Percentiles rank a stretch among this genome's conserved stretches.
These are phyloP conservation scores for Rhizoglyphus robini DNA, from an alignment of 1,140 invertebrate genomes.

Conservation along the genomic window DNA sequence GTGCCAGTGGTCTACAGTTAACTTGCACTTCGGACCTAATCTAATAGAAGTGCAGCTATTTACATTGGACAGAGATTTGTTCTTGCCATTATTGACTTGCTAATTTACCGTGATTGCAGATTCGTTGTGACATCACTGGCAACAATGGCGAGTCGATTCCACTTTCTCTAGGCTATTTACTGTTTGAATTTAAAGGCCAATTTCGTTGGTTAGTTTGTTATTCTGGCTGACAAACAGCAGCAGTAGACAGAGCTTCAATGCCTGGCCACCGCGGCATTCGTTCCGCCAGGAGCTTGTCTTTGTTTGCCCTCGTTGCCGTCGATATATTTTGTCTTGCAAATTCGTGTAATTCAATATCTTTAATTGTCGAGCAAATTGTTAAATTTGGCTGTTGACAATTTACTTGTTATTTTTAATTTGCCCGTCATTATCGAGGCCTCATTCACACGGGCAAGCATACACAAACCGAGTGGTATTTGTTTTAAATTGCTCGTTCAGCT, in stretches of 20 bases:
- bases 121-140: neutral
- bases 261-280: too few relatives aligned
- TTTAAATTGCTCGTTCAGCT: neutral
- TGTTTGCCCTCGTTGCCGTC: too few relatives aligned
- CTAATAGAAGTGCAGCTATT: neutral
- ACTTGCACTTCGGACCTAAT: too few relatives aligned
- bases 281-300: too few relatives aligned
- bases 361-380: neutral
- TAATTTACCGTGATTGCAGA: neutral
- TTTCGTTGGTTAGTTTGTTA: too few relatives aligned
- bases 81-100: neutral
- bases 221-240: too few relatives aligned
- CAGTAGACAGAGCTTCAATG: too few relatives aligned
- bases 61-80: neutral
- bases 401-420: neutral
- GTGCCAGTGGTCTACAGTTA: too few relatives aligned
- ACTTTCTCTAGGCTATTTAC: neutral
- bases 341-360: neutral
- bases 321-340: neutral
- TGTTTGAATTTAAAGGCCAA: neutral
- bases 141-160: too few relatives aligned
- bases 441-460: too few relatives aligned
- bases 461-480: too few relatives aligned
- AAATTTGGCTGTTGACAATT: neutral
- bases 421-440: neutral